Percentiles rank a stretch among this genome's conserved stretches.
phyloP scores from a whole-genome alignment of 2,113 vertebrate genomes.

The Rhinoptilus africanus region DNA sequence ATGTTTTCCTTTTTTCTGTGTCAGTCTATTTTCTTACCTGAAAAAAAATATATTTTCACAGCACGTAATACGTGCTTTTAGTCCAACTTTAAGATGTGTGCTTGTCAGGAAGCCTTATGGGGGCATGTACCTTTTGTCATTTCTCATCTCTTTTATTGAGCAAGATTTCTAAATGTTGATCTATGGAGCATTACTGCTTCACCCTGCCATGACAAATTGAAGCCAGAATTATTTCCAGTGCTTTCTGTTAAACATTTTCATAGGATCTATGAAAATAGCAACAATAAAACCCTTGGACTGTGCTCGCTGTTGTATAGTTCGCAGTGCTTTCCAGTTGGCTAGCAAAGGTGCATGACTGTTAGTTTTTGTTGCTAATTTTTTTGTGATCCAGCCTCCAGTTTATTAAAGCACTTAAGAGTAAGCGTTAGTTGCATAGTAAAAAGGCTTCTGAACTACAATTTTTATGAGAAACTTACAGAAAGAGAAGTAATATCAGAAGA shows the following conservation, averaged over 20 bases:
- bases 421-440: neutral
- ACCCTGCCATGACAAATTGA: neutral
- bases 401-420: neutral
- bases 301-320: neutral
- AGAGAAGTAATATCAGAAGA: neutral
- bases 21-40: neutral
- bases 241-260: neutral
- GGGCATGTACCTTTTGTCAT: neutral
- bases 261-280: neutral
- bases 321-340: neutral
- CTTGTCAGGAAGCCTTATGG: neutral
- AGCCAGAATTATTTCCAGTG: neutral
- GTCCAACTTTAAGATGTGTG: neutral
- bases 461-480: neutral
- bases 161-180: neutral
- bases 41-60: neutral
- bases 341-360: neutral
- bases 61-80: neutral
- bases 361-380: neutral
- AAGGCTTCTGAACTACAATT: neutral
- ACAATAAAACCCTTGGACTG: neutral
- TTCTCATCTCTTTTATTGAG: neutral
- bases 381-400: neutral
- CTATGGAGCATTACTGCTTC: neutral
- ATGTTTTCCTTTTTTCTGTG: neutral